phyloP scores from a whole-genome alignment of 2,888 invertebrate species.

The Netelia virgata region DNA sequence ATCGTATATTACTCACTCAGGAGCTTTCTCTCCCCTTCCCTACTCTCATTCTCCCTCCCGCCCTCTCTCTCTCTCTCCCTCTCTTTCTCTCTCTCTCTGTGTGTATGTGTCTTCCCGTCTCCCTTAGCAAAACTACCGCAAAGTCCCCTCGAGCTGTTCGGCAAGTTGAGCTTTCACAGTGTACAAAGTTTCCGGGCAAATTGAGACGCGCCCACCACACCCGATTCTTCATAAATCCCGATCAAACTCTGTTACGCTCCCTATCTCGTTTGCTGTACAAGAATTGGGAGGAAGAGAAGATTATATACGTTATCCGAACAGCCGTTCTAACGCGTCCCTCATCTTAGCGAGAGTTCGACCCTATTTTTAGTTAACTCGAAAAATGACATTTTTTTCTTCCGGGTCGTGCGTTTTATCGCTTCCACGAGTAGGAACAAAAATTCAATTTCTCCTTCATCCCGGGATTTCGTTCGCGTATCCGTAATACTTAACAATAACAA shows the following conservation, averaged over 20 bases:
- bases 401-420: no score
- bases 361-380: conserved; percentile 16
- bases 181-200: conserved; percentile 47
- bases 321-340: conserved; percentile 23
- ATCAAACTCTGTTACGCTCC: conserved; percentile 41
- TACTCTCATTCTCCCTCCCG: not conserved
- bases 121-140: conserved; percentile 23
- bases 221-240: conserved; percentile 61
- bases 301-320: conserved; percentile 47
- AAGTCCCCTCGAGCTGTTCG: conserved; percentile 53
- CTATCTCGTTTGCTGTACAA: not conserved
- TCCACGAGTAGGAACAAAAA: no score
- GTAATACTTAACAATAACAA: no score
- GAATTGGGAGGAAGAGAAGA: conserved; percentile 6
- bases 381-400: not conserved
- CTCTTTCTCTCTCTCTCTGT: not conserved
- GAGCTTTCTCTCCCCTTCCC: conserved; percentile 2
- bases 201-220: conserved; percentile 38
- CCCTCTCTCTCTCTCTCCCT: not conserved
- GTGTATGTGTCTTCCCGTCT: not conserved
- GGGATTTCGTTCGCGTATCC: no score
- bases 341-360: not conserved
- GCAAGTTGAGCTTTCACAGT: conserved; percentile 49
- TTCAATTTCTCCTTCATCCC: no score
- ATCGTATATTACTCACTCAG: conserved; percentile 56